phyloP scores from a whole-genome alignment of 2,888 invertebrate species.

The Thera obeliscata region DNA sequence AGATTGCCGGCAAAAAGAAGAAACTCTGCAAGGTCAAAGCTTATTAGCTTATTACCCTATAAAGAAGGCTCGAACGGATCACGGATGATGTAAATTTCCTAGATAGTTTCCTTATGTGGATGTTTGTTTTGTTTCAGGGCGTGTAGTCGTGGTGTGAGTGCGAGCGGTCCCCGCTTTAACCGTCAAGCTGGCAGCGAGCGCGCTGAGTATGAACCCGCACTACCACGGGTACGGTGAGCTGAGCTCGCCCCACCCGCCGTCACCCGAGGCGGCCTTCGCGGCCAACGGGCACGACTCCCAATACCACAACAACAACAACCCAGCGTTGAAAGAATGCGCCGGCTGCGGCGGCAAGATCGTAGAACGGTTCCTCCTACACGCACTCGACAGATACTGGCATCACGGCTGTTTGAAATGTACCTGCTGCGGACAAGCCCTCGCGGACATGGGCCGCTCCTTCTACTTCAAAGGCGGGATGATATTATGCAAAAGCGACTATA shows the following conservation, averaged over 20 bases:
- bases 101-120: background rate
- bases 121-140: constrained; percentile 67
- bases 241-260: constrained; percentile 90
- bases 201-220: constrained; percentile 95
- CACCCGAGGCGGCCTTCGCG: constrained; percentile 89
- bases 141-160: constrained; percentile 80
- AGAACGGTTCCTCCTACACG: constrained; percentile 95
- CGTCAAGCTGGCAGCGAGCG: constrained; percentile 95
- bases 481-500: constrained; percentile 97
- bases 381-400: constrained; percentile 98
- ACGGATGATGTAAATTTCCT: background rate
- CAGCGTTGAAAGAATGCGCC: constrained; percentile 91
- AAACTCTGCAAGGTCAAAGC: constrained; percentile 29
- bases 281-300: constrained; percentile 85
- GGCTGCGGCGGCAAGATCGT: constrained; percentile 96
- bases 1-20: constrained; percentile 30
- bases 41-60: constrained; percentile 3
- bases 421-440: constrained; percentile 94
- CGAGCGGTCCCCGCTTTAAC: constrained; percentile 84
- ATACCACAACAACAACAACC: constrained; percentile 85
- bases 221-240: constrained; percentile 94
- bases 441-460: constrained; percentile 96
- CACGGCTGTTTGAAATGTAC: constrained; percentile 97
- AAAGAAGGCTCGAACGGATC: background rate
- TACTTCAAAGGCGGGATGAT: constrained; percentile 97